Evolutionary conservation across 2,113 vertebrate genomes (phyloP), one percentile per base, ranked within the genome.

Genomic region (Columbina picui): DNA sequence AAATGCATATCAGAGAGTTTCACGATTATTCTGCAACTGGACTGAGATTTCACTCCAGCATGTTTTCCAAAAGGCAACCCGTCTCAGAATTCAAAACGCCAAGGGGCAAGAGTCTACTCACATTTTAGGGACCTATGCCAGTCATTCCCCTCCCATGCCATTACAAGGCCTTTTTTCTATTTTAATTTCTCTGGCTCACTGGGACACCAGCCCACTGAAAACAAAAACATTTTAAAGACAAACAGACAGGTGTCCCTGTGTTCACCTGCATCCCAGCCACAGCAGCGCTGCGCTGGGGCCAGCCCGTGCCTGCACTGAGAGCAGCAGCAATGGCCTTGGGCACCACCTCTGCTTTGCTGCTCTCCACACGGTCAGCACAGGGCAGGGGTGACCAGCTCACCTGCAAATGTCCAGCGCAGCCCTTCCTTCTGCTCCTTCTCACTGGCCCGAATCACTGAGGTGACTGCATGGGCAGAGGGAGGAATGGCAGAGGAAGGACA

Each of bases 391-490:
- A 63, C 61, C 1, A 1, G 52, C 41, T 88, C 75, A 59, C 0
- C 0, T 1, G 32, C 43, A 25, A 5, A 7, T 38, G n/a, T 23
- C 52, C 57, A 83, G 1, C 2, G 3, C 38, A 47, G 25, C 52
- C 41, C 47, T 50, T 71, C 27, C 16, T 43, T 61, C 30, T 43
- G 22, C 12, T 52, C 39, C 65, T 78, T 41, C 29, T 55, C 0
- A 0, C 34, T 21, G 41, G 32, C 15, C 36, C n/a, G 53, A 38
- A 61, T 10, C 34, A 38, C 29, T 0, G 0, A 63, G 14, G 19
- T 22, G 67, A 67, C 12, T 21, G 25, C 8, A 26, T 1, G 10
- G 20, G 53, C 57, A 76, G 22, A 79, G 65, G 18, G 15, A 75
- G 1, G 3, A 38, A 26, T 6, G 27, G 22, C n/a, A 55, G n/a